A percentile compares a stretch with the other conserved stretches of the same genome.
Conservation (phyloP, 53 echinoderm and acorn worm genomes). For the Henricia sp. region DNA sequence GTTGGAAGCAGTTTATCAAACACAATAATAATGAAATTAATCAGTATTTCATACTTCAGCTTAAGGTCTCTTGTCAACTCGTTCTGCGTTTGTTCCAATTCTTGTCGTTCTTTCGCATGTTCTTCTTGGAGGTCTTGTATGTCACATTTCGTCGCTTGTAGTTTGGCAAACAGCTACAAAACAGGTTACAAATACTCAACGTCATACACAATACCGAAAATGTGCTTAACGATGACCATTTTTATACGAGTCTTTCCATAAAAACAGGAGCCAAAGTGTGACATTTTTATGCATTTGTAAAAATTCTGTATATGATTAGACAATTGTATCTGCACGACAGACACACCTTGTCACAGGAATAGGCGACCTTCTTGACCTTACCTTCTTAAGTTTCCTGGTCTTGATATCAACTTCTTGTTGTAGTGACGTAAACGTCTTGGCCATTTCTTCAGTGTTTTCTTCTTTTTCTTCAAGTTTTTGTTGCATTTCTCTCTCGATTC, state of each 20-base stretch:
- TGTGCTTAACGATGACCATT: too few species aligned
- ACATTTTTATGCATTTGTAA: too few species aligned
- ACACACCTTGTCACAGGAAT: too few species aligned
- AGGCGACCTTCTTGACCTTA: constrained; percentile 26
- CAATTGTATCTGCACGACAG: too few species aligned
- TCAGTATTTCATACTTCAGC: constrained; percentile 75
- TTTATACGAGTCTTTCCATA: too few species aligned
- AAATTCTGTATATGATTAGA: too few species aligned
- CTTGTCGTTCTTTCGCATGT: constrained; percentile 90
- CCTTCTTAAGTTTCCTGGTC: constrained; percentile 99
- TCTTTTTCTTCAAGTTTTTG: constrained; percentile 83
- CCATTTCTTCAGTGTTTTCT: constrained; percentile 76
- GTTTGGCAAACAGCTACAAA: constrained; percentile 89
- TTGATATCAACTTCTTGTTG: constrained; percentile 98
- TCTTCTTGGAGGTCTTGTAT: constrained; percentile 96
- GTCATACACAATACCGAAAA: too few species aligned
- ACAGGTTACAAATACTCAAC: too few species aligned
- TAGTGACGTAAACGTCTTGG: constrained; percentile 82
- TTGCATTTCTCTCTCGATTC: constrained; percentile 87
- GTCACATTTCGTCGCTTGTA: constrained; percentile 88
- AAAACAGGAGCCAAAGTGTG: too few species aligned
- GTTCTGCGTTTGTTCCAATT: constrained; percentile 94
- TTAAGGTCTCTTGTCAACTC: constrained; percentile 89
- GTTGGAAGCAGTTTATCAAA: too few species aligned
- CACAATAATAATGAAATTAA: too few species aligned